phyloP scores from a whole-genome alignment of 1,140 invertebrate genomes.

The Drosophila leontia region DNA sequence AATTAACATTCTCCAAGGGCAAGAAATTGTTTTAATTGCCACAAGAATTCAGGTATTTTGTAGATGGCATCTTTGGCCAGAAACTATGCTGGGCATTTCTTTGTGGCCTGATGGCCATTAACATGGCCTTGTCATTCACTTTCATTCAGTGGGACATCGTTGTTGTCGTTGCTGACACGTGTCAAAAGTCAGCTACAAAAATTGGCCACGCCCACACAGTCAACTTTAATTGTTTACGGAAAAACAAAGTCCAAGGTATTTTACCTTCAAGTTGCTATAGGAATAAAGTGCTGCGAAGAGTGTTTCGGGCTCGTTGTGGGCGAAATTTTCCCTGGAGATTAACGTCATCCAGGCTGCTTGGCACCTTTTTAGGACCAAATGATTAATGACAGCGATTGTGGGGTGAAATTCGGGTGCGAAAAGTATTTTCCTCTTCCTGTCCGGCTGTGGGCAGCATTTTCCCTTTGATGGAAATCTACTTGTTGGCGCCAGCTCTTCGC shows the following conservation, averaged over 20 bases:
- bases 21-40: conserved; percentile 42
- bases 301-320: not conserved
- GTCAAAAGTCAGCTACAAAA: conserved; percentile 66
- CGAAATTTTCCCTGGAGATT: conserved; percentile 53
- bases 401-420: conserved; percentile 3
- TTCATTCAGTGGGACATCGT: conserved; percentile 36
- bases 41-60: conserved; percentile 28
- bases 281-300: conserved; percentile 3
- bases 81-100: conserved; percentile 32
- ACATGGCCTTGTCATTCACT: conserved; percentile 55
- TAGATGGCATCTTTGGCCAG: conserved; percentile 16
- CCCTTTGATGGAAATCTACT: conserved; percentile 71
- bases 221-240: conserved; percentile 66
- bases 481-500: conserved; percentile 61
- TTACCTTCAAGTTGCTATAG: conserved; percentile 1
- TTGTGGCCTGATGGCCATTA: conserved; percentile 46
- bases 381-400: conserved; percentile 78
- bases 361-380: conserved; percentile 72
- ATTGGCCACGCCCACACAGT: conserved; percentile 60
- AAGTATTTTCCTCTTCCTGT: conserved; percentile 25
- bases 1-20: conserved; percentile 39
- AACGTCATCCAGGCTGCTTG: conserved; percentile 64
- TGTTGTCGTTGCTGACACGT: conserved; percentile 59
- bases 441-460: conserved; percentile 28
- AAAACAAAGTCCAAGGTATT: conserved; percentile 5